These are phyloP conservation scores for Pristionchus arcanus DNA, from an alignment of 2,888 invertebrate genomes.

Conservation along the genomic window DNA sequence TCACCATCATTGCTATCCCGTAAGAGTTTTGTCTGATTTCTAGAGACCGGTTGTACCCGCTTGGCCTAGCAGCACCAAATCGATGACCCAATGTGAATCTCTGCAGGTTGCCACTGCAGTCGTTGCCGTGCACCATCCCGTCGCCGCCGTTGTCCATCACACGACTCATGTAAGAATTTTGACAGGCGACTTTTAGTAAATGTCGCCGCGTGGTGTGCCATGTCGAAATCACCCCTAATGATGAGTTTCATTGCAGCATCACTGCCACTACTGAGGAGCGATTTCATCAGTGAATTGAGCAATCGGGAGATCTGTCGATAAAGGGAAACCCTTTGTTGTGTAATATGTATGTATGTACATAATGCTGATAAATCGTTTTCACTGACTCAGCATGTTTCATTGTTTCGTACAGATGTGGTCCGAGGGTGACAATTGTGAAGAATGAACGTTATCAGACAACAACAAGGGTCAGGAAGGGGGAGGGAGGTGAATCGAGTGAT, in stretches of 20 bases:
- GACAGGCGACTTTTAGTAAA: not conserved
- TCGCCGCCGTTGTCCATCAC: constrained; percentile 1
- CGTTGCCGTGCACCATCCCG: not conserved
- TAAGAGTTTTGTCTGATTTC: not conserved
- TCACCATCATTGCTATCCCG: not conserved
- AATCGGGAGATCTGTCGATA: not conserved
- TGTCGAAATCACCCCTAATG: not conserved
- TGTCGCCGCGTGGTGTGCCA: not conserved
- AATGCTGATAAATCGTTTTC: not conserved
- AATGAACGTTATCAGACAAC: not conserved
- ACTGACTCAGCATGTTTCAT: not conserved
- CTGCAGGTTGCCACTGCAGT: not conserved
- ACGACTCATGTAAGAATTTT: not conserved
- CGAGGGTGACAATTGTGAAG: not conserved
- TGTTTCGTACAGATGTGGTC: not conserved
- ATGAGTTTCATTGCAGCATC: not conserved
- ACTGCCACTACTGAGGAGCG: not conserved
- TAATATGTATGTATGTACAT: constrained; percentile 14
- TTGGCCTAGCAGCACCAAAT: not conserved
- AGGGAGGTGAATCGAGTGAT: not conserved
- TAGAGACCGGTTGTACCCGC: not conserved
- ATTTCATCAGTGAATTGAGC: not conserved
- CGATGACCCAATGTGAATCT: not conserved
- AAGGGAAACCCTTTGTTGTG: not conserved
- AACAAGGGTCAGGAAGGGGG: not conserved